Evolutionary conservation across 2,797 vertebrate species (phyloP), one percentile per base, ranked within the genome.

Genomic region (Syngnathus rostellatus): DNA sequence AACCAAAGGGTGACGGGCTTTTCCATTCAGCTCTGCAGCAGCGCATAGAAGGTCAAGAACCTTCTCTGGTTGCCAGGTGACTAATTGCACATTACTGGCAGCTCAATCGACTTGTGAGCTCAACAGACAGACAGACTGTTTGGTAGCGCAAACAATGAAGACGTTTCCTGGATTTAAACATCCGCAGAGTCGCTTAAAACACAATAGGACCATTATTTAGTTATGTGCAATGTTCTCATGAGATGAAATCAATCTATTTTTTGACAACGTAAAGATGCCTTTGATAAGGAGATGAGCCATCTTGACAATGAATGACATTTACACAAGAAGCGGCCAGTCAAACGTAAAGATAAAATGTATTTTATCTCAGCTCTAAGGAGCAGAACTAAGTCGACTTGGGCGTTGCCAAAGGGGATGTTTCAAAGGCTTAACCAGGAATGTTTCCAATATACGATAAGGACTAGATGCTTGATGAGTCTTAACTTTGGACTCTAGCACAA

Each of bases 21-120:
- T 16, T 37, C 25, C 71, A 70, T 69, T 31, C 31, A 31, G 31
- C 31, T 31, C 3, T 63, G 58, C 62, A 57, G 45, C 43, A 64
- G 9, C 59, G 69, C 40, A 71, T 43, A 70, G 65, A 71, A 74
- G 72, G 61, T 59, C 39, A 65, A 64, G 50, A 68, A 67, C 58
- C 21, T 41, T 68, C 64, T 66, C 59, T 70, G 62, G 85, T 84
- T 87, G 81, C 86, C 81, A 85, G 72, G 84, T 74, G 76, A 86
- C 79, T 74, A 77, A 81, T 67, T 73, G 72, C 25, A 63, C 63
- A 67, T 51, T 1, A 54, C 38, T 70, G 64, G 53, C 60, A 66
- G 71, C 58, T 60, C 64, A 59, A 71, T 67, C 19, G 63, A 54
- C 54, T 2, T 8, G 25, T 46, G 43, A 61, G 54, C 43, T 75